Evolutionary conservation across 2,888 invertebrate genomes (phyloP), one percentile per base, ranked within the genome.

Genomic region (Hirtodrosophila cameraria): DNA sequence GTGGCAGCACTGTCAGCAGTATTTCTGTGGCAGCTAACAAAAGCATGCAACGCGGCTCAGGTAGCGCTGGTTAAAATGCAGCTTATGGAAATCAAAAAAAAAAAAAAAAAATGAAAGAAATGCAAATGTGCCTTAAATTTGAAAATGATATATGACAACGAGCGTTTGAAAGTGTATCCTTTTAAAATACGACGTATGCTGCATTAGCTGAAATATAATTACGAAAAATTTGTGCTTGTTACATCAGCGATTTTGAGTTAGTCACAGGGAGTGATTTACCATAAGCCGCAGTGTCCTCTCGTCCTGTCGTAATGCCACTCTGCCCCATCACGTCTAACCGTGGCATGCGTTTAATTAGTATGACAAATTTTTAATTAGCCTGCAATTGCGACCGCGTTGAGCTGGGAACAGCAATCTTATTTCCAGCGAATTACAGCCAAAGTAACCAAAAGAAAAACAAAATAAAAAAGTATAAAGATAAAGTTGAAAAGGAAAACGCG

Each of bases 361-460:
- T 80, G 86, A 77, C 82, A 82, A 82, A 83, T 83, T 82, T 82
- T 82, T 82, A 86, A 82, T 82, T 82, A 82, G 75, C 78, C 69
- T 69, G 60, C 73, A 82, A 80, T 75, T 75, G 82, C 60, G 69
- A 74, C 81, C 67, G 38, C 66, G 75, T 33, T 65, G 49, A 66
- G 62, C 61, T 75, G 49, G 58, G 59, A n/a, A 54, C 68, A 69
- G 58, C 69, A 85, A 82, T 80, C 79, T 85, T 73, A 82, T 82
- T 80, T 67, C 58, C 27, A 60, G 66, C 58, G 72, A 75, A 80
- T 84, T 79, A 84, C 77, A 70, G 49, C 55, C 57, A 49, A 71
- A 63, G 54, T 33, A 66, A 60, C 38, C 53, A 45, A 36, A 39
- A 58, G 46, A 54, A 60, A 12, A 45, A 65, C 33, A 25, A 50